Conservation (phyloP, 37 sponge, comb jelly and placozoan species). For the Dysidea cf. avara region DNA sequence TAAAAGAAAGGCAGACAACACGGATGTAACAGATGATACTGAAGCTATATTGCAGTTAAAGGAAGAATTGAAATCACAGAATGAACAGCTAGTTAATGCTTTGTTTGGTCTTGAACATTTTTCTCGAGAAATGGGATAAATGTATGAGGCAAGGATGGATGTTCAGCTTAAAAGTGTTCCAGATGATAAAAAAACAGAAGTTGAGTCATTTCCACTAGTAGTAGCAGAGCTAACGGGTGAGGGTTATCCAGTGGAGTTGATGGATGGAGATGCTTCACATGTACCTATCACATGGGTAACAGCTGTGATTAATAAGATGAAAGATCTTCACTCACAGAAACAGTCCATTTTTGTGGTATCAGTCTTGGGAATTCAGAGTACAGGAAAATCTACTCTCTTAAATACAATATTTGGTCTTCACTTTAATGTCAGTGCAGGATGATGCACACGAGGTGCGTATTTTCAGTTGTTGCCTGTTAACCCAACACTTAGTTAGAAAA, state of each 20-base stretch:
- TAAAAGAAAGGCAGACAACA: background rate
- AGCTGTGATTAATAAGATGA: slow-evolving; percentile 22
- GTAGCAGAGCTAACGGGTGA: slow-evolving; percentile 38
- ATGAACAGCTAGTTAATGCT: slow-evolving; percentile 16
- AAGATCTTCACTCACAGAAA: slow-evolving; percentile 1
- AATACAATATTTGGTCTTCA: slow-evolving; percentile 40
- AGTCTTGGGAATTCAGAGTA: slow-evolving; percentile 34
- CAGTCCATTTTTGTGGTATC: slow-evolving; percentile 3
- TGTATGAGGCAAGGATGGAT: slow-evolving; percentile 14
- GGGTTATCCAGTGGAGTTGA: slow-evolving; percentile 38
- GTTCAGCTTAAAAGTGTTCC: background rate
- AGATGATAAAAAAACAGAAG: background rate
- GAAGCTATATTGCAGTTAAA: slow-evolving; percentile 1
- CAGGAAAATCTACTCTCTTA: slow-evolving; percentile 46
- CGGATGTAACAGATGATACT: background rate
- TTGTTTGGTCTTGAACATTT: slow-evolving; percentile 33
- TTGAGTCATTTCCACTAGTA: slow-evolving; percentile 10
- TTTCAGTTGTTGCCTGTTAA: slow-evolving; percentile 39
- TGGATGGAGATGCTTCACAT: slow-evolving; percentile 53
- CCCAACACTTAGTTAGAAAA: background rate
- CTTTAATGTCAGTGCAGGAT: slow-evolving; percentile 42
- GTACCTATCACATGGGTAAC: slow-evolving; percentile 38
- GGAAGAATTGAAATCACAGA: background rate
- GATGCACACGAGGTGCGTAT: slow-evolving; percentile 42
- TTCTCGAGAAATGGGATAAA: slow-evolving; percentile 10